Evolutionary conservation across 2,797 vertebrate species (phyloP).

Genomic region (Benthosema pterotum): DNA sequence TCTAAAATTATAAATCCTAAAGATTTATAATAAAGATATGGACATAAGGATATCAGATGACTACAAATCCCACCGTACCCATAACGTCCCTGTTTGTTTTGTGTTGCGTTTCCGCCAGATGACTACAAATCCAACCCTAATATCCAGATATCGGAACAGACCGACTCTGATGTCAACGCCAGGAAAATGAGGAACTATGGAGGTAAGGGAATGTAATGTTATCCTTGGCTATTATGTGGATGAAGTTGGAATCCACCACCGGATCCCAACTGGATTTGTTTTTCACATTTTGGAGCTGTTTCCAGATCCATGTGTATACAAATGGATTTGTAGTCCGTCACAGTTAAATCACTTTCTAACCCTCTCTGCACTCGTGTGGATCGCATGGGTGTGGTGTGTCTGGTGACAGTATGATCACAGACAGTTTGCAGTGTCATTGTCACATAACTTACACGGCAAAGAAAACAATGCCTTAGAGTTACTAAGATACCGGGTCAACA

Average conservation of each 20-base stretch:
- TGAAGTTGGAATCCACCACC: not conserved
- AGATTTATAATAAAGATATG: no score
- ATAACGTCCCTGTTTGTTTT: not conserved
- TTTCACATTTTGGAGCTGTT: not conserved
- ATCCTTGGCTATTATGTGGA: not conserved
- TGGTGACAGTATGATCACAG: no score
- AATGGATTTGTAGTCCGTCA: no score
- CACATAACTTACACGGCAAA: no score
- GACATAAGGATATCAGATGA: no score
- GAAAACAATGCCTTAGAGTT: no score
- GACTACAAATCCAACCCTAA: constrained; percentile 81
- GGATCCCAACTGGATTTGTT: not conserved
- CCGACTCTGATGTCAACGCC: constrained; percentile 87
- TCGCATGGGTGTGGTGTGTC: no score
- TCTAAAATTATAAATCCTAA: no score
- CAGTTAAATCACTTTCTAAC: no score
- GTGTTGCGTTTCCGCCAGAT: constrained; percentile 52
- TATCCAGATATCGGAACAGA: constrained; percentile 93
- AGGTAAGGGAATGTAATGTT: constrained; percentile 71
- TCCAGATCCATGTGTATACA: not conserved
- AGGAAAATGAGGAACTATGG: constrained; percentile 87
- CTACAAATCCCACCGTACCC: not conserved
- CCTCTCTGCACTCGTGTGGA: no score
- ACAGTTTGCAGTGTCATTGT: no score
- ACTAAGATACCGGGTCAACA: no score